Evolutionary conservation across 2,113 vertebrate species (phyloP).

Genomic region (Thalassoma bifasciatum): DNA sequence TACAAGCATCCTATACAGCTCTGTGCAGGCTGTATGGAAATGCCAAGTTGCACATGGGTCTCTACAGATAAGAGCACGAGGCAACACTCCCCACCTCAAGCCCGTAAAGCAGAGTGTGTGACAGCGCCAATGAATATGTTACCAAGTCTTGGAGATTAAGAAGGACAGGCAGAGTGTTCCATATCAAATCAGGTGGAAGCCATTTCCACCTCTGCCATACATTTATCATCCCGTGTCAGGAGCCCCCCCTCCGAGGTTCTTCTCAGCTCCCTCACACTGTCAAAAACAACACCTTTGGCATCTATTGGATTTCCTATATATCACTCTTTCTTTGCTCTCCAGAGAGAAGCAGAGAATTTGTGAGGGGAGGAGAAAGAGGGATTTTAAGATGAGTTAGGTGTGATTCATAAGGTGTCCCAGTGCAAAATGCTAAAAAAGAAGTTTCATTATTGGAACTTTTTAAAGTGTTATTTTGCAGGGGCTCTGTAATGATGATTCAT

Average conservation of each 20-base stretch:
- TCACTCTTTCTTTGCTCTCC: conserved; percentile 36
- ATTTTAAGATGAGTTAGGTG: conserved; percentile 46
- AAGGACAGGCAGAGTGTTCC: conserved; percentile 71
- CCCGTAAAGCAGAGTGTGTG: conserved; percentile 58
- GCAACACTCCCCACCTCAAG: conserved; percentile 50
- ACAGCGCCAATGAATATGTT: conserved; percentile 76
- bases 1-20: background rate
- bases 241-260: background rate
- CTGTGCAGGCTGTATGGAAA: conserved; percentile 29
- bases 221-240: conserved; percentile 77
- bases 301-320: conserved; percentile 60
- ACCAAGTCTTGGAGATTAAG: conserved; percentile 71
- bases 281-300: conserved; percentile 77
- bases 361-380: conserved; percentile 44
- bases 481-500: conserved; percentile 69
- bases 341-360: conserved; percentile 50
- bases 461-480: background rate
- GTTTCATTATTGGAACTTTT: conserved; percentile 56
- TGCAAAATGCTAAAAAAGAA: conserved; percentile 50
- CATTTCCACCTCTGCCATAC: conserved; percentile 76
- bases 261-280: conserved; percentile 51
- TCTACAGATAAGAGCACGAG: conserved; percentile 53
- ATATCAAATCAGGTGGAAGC: conserved; percentile 77
- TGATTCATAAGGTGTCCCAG: conserved; percentile 61
- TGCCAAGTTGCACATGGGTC: conserved; percentile 55